These are phyloP conservation scores for Hyposoter dolosus DNA, from an alignment of 2,888 invertebrate species.

Conservation along the genomic window DNA sequence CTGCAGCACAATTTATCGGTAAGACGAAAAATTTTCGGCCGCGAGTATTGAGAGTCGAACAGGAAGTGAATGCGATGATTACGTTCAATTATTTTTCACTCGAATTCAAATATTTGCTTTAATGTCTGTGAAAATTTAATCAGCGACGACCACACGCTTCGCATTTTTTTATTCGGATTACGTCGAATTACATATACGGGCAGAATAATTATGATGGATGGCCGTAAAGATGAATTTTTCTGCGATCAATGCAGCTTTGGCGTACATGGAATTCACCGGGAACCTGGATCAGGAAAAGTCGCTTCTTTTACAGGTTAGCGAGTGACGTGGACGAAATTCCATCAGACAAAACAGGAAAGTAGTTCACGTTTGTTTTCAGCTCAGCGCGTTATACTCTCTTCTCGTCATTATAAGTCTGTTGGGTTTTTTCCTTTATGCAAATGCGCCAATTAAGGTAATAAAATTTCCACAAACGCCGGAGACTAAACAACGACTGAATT, in stretches of 20 bases:
- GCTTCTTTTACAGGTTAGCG: not conserved
- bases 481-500: slow-evolving; percentile 23
- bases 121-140: not conserved
- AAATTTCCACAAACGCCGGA: not conserved
- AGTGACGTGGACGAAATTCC: not conserved
- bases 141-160: not conserved
- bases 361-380: not conserved
- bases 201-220: slow-evolving; percentile 6
- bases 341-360: not conserved
- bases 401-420: not conserved
- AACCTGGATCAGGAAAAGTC: not conserved
- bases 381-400: slow-evolving; percentile 1
- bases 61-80: not conserved
- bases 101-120: not conserved
- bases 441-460: slow-evolving; percentile 1
- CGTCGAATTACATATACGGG: not conserved
- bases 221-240: not conserved
- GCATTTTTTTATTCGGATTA: not conserved
- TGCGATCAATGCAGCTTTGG: not conserved
- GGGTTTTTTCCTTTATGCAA: not conserved
- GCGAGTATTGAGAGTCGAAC: slow-evolving; percentile 5
- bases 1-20: slow-evolving; percentile 34
- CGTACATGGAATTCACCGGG: not conserved
- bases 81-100: not conserved
- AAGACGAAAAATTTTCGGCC: slow-evolving; percentile 26